Base-by-base conservation (phyloP, 2,888 invertebrate species). In the Andrena bicolor region DNA sequence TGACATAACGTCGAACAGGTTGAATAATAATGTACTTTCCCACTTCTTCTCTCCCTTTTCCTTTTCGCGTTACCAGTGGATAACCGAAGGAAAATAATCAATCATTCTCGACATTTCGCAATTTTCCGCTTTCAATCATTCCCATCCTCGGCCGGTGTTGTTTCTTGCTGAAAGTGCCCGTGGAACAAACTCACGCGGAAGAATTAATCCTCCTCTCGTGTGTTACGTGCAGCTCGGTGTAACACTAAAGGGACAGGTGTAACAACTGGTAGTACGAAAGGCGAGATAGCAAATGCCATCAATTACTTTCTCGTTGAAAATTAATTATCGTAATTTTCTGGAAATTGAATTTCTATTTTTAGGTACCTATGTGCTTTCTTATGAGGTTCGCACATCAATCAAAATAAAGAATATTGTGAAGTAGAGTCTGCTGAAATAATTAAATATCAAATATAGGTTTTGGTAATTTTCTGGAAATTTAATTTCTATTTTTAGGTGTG, bases 61-160 rank as follows among this genome's bases (percentile, higher is more conserved):
- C n/a, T 63, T 48, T n/a, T n/a, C 61, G 7, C 28, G 32, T 56
- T 56, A 35, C 48, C 56, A 10, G 16, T 48, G 74, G 64, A 73
- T 79, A 74, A 76, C 75, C 77, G 76, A 81, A 76, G 70, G 79
- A 80, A 88, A 88, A 84, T 81, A 86, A 87, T 87, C 87, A 86
- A 88, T 87, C 87, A 87, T 86, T 72, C 68, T 82, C 87, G 84
- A 84, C 84, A 61, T 82, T 73, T 77, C 80, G 82, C 80, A 84
- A 84, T 87, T 86, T 80, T 82, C 84, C 61, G 76, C 84, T 77
- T 75, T 83, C 83, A 78, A 83, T 70, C 84, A 75, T 86, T 80
- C 80, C 28, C 51, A 58, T 41, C 56, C 28, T n/a, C 26, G n/a
- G 20, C 23, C 16, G n/a, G 28, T 58, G 65, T 26, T 51, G 64